Percentiles rank a stretch among this genome's conserved stretches.
Evolutionary conservation across 2,888 invertebrate species (phyloP).

Genomic region (Caenorhabditis afra): DNA sequence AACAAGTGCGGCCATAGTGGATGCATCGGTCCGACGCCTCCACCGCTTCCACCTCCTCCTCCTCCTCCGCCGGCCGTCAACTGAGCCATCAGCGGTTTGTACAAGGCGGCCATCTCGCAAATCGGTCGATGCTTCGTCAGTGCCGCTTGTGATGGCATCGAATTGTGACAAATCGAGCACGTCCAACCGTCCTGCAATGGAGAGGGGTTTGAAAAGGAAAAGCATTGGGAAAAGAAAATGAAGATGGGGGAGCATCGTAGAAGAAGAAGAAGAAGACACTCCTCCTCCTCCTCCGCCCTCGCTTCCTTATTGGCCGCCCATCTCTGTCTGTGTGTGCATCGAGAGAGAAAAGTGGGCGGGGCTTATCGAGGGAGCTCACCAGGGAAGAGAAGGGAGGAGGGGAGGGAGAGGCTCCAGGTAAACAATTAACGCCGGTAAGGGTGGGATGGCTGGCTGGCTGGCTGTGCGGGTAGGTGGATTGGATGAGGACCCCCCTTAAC

Average conservation of each 20-base stretch:
- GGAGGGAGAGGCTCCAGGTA: slow-evolving; percentile 13
- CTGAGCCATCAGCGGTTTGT: slow-evolving; percentile 65
- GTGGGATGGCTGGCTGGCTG: too few relatives aligned
- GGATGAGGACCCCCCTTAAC: too few relatives aligned
- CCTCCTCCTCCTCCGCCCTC: background rate
- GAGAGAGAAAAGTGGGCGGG: too few relatives aligned
- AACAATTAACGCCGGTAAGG: slow-evolving; percentile 28
- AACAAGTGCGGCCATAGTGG: slow-evolving; percentile 65
- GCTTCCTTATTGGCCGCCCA: too few relatives aligned
- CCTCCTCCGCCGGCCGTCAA: slow-evolving; percentile 79
- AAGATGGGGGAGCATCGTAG: slow-evolving; percentile 7
- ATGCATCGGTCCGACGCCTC: background rate
- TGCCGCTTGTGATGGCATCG: slow-evolving; percentile 91
- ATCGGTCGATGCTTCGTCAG: slow-evolving; percentile 95
- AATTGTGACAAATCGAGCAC: slow-evolving; percentile 81
- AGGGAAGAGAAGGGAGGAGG: slow-evolving; percentile 1
- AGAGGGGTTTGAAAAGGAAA: background rate
- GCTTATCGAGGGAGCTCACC: too few relatives aligned
- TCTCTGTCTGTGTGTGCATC: too few relatives aligned
- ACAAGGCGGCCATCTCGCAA: slow-evolving; percentile 85
- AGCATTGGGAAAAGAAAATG: background rate
- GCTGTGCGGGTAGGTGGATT: too few relatives aligned
- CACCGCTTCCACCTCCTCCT: slow-evolving; percentile 1
- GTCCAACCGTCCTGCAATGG: slow-evolving; percentile 84
- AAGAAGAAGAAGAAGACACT: slow-evolving; percentile 15